These are phyloP conservation scores for Thunnus albacares DNA, from an alignment of 2,797 vertebrate species.

Conservation along the genomic window DNA sequence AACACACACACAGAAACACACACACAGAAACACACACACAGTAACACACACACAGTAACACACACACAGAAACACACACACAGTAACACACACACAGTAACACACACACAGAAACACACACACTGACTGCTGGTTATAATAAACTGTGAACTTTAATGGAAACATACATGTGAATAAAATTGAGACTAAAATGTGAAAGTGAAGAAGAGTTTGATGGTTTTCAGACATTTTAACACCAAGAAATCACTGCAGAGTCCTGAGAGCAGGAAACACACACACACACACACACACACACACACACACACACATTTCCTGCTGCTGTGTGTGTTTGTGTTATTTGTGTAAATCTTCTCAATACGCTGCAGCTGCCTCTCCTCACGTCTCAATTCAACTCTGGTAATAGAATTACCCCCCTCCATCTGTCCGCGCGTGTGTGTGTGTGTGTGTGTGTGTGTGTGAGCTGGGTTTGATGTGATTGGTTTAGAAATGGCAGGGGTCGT, in stretches of 20 bases:
- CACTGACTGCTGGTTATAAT: too few species aligned
- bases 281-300: slow-evolving; percentile 30
- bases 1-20: too few species aligned
- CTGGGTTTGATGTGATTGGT: slow-evolving; percentile 61
- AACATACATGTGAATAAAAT: background rate
- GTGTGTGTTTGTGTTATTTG: slow-evolving; percentile 27
- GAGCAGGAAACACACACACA: slow-evolving; percentile 29
- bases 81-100: too few species aligned
- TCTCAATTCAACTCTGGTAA: slow-evolving; percentile 64
- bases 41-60: too few species aligned
- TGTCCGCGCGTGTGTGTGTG: slow-evolving; percentile 16
- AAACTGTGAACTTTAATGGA: too few species aligned
- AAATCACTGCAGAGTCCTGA: slow-evolving; percentile 14
- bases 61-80: too few species aligned
- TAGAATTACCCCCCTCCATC: slow-evolving; percentile 63
- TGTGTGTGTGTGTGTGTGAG: slow-evolving; percentile 29
- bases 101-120: too few species aligned
- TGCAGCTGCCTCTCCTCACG: slow-evolving; percentile 73
- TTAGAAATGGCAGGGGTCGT: slow-evolving; percentile 50
- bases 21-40: too few species aligned
- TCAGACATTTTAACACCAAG: slow-evolving; percentile 21
- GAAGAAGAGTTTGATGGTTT: slow-evolving; percentile 5
- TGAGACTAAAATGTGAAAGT: background rate
- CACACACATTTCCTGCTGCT: slow-evolving; percentile 9
- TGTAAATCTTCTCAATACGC: slow-evolving; percentile 61